Evolutionary conservation across 2,888 invertebrate genomes (phyloP).

Genomic region (Drosophila atroscutellata): DNA sequence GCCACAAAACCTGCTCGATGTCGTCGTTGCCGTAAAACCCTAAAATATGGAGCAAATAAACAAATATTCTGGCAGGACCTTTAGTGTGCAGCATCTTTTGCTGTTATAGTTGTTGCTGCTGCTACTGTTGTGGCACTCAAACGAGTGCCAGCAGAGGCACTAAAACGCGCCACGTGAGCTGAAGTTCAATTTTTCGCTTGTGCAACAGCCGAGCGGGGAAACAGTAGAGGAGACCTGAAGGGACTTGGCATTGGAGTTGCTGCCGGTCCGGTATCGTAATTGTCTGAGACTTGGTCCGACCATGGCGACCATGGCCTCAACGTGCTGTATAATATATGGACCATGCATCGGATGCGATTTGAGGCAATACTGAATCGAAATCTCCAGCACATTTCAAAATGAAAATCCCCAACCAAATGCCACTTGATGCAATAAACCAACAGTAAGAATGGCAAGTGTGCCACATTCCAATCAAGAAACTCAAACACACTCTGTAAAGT

Average conservation of each 20-base stretch:
- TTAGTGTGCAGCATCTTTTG: slow-evolving; percentile 38
- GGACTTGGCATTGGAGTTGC: slow-evolving; percentile 4
- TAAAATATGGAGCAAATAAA: slow-evolving; percentile 82
- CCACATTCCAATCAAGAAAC: background rate
- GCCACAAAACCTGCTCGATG: slow-evolving; percentile 80
- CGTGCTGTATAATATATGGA: slow-evolving; percentile 77
- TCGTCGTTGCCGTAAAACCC: slow-evolving; percentile 78
- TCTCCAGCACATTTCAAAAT: slow-evolving; percentile 75
- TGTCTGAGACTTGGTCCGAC: slow-evolving; percentile 69
- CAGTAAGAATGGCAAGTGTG: slow-evolving; percentile 29
- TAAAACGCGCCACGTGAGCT: slow-evolving; percentile 79
- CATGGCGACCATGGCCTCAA: slow-evolving; percentile 40
- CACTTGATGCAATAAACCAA: slow-evolving; percentile 82
- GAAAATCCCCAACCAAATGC: slow-evolving; percentile 81
- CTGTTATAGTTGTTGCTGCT: slow-evolving; percentile 22
- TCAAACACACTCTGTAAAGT: slow-evolving; percentile 31
- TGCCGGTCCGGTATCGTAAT: slow-evolving; percentile 65
- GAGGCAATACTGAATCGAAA: slow-evolving; percentile 64
- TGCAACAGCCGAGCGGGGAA: background rate
- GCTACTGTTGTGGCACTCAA: slow-evolving; percentile 41
- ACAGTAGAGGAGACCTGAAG: background rate
- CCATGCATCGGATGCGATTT: slow-evolving; percentile 73
- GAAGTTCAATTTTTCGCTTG: slow-evolving; percentile 69
- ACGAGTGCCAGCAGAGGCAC: slow-evolving; percentile 51
- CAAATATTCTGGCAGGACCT: slow-evolving; percentile 69